These are phyloP conservation scores for Brachyhypopomus occidentalis DNA, from an alignment of 2,113 vertebrate genomes.

Conservation along the genomic window DNA sequence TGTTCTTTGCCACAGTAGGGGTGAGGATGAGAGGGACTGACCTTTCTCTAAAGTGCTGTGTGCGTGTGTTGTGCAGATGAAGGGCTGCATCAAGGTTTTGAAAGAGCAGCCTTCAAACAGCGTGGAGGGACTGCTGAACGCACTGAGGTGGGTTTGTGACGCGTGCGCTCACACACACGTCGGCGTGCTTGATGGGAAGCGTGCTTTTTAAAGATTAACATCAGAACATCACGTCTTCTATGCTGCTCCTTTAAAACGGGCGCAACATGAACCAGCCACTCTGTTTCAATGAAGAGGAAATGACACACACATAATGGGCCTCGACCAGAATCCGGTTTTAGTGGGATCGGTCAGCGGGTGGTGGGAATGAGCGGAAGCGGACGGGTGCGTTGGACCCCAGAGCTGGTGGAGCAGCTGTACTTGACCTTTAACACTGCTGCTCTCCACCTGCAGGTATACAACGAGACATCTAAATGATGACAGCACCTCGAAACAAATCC, in stretches of 20 bases:
- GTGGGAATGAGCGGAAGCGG: background rate
- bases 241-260: background rate
- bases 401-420: background rate
- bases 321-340: too few species aligned
- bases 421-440: background rate
- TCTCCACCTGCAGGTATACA: slow-evolving; percentile 78
- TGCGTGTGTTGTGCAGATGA: slow-evolving; percentile 80
- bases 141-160: slow-evolving; percentile 81
- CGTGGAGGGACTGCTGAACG: slow-evolving; percentile 90
- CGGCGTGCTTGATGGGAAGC: too few species aligned
- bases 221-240: background rate
- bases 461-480: slow-evolving; percentile 91
- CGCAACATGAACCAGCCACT: too few species aligned
- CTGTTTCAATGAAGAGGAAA: too few species aligned
- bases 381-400: background rate
- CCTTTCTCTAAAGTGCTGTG: slow-evolving; percentile 61
- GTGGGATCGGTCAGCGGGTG: too few species aligned
- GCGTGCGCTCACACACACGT: background rate
- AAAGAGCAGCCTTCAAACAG: slow-evolving; percentile 93
- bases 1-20: slow-evolving; percentile 23
- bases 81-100: slow-evolving; percentile 94
- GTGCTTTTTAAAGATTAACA: background rate
- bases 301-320: too few species aligned
- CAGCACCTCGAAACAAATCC: slow-evolving; percentile 94
- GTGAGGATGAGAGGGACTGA: slow-evolving; percentile 53